Percentiles rank a stretch among this genome's conserved stretches.
phyloP scores from a whole-genome alignment of 2,113 vertebrate genomes.

The Elachura formosa region DNA sequence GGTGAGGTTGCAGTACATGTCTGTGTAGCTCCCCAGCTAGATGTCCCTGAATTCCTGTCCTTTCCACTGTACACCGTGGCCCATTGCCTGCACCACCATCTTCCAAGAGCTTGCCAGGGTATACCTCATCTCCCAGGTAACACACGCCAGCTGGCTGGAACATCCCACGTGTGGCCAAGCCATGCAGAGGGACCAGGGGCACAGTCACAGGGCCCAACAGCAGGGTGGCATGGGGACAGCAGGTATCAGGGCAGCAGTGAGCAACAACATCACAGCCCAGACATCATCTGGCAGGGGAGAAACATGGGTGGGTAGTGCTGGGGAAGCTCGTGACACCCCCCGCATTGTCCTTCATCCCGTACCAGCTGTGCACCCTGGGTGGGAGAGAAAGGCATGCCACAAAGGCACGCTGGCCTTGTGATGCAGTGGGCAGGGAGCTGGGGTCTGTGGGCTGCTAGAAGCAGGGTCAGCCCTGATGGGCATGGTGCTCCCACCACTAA shows the following conservation, averaged over 20 bases:
- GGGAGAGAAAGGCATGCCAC: fast-evolving
- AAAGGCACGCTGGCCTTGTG: fast-evolving
- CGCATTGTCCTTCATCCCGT: fast-evolving
- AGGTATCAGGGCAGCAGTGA: neutral
- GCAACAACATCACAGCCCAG: neutral
- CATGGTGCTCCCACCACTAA: fast-evolving
- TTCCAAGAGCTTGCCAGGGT: neutral
- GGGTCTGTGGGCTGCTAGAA: fast-evolving
- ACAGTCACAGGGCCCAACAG: neutral
- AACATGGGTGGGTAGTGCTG: neutral
- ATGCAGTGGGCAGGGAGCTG: neutral
- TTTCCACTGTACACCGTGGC: neutral
- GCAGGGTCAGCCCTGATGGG: neutral
- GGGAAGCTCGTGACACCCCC: fast-evolving
- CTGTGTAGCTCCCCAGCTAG: neutral
- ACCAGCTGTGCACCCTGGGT: neutral
- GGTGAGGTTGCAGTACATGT: constrained; percentile 2
- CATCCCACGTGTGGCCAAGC: fast-evolving
- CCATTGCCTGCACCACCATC: neutral
- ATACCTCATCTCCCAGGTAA: neutral
- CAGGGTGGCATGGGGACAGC: fast-evolving
- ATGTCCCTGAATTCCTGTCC: neutral
- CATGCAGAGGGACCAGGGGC: neutral
- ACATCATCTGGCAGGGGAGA: neutral
- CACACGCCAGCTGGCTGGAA: neutral